A percentile compares a stretch with the other conserved stretches of the same genome.
Evolutionary conservation across 1,140 invertebrate genomes (phyloP).

Genomic region (Trypoxylus dichotomus): DNA sequence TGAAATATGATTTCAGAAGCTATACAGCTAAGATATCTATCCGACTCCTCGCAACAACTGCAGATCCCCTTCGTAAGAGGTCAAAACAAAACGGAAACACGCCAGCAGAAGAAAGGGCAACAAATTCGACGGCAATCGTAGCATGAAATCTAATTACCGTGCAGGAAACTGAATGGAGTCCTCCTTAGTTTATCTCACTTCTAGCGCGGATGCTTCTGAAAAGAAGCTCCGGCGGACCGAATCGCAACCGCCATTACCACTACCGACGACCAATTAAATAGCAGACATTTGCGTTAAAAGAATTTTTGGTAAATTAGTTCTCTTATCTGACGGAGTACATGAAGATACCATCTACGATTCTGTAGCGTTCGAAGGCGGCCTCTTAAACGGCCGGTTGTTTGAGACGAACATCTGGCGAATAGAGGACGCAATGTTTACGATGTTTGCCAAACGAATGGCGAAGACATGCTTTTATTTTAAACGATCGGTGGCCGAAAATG

Average conservation of each 20-base stretch:
- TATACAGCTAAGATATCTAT: too few relatives aligned
- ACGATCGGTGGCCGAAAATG: background rate
- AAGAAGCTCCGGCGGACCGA: background rate
- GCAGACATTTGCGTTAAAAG: conserved; percentile 21
- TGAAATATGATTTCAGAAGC: too few relatives aligned
- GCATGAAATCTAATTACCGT: conserved; percentile 18
- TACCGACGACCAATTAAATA: conserved; percentile 21
- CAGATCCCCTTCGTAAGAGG: background rate
- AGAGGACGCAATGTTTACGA: background rate
- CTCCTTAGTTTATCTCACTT: background rate
- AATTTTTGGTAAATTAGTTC: conserved; percentile 20
- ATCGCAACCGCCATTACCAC: conserved; percentile 14
- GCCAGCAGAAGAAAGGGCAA: background rate
- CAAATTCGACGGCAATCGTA: conserved; percentile 5
- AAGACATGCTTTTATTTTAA: background rate
- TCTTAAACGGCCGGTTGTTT: background rate
- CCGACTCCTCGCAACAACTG: too few relatives aligned
- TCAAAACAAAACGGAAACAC: background rate
- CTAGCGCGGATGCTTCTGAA: background rate
- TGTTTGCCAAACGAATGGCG: background rate
- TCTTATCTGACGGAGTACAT: conserved; percentile 1
- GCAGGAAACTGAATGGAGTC: conserved; percentile 5
- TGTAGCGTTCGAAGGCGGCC: background rate
- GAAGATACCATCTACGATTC: conserved; percentile 8
- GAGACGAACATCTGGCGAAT: conserved; percentile 1